Conservation (phyloP, 2,797 vertebrate genomes). For the Coilia nasus region DNA sequence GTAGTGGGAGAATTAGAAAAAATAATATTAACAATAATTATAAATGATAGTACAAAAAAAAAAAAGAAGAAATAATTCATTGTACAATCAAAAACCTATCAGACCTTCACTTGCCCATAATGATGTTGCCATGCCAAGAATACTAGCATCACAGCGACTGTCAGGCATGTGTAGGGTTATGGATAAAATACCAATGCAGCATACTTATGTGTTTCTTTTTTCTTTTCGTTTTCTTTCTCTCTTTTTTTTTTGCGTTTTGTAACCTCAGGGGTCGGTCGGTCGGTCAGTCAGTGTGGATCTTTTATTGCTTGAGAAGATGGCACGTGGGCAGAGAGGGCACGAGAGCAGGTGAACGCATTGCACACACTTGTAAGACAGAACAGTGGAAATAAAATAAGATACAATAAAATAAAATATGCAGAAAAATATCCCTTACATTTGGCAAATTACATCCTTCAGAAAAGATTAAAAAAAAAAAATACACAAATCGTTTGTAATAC, state of each 20-base stretch:
- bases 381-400: conserved; percentile 54
- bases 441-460: conserved; percentile 68
- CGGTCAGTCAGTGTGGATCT: conserved; percentile 25
- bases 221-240: conserved; percentile 55
- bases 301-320: conserved; percentile 82
- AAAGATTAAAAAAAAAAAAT: conserved; percentile 54
- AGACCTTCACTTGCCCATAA: conserved; percentile 59
- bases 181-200: conserved; percentile 73
- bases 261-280: conserved; percentile 20
- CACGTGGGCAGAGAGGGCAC: conserved; percentile 62
- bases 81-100: conserved; percentile 67
- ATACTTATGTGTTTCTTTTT: conserved; percentile 61
- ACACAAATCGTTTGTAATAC: conserved; percentile 56
- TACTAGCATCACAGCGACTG: conserved; percentile 52
- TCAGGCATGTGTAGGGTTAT: conserved; percentile 56
- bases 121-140: conserved; percentile 59
- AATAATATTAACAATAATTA: conserved; percentile 42
- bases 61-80: conserved; percentile 58
- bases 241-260: conserved; percentile 49
- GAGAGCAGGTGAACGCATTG: conserved; percentile 31
- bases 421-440: conserved; percentile 63
- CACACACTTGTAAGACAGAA: conserved; percentile 43
- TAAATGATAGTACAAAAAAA: conserved; percentile 54
- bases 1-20: conserved; percentile 16
- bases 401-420: conserved; percentile 58